These are phyloP conservation scores for Centroberyx gerrardi DNA, from an alignment of 2,797 vertebrate genomes.

Conservation along the genomic window DNA sequence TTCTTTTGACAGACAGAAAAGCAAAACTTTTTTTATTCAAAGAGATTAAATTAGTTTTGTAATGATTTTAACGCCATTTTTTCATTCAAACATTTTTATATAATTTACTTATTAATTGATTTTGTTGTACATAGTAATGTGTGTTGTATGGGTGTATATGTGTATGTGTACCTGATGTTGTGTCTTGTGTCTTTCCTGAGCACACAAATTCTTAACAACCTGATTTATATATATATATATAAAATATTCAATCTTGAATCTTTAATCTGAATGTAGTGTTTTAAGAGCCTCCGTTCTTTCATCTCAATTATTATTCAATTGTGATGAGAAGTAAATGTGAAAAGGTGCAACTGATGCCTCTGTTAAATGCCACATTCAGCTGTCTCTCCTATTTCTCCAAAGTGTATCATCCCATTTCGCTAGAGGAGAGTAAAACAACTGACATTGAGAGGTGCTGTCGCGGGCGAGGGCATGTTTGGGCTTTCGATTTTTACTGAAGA, in stretches of 20 bases:
- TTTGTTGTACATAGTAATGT: slow-evolving; percentile 1
- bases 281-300: neutral
- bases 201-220: neutral
- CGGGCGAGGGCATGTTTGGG: slow-evolving; percentile 65
- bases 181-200: neutral
- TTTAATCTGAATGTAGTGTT: slow-evolving; percentile 3
- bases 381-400: slow-evolving; percentile 33
- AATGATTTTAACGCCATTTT: neutral
- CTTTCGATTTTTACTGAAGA: slow-evolving; percentile 73
- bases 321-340: slow-evolving; percentile 3
- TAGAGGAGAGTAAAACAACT: slow-evolving; percentile 56
- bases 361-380: slow-evolving; percentile 35
- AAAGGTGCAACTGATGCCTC: slow-evolving; percentile 22
- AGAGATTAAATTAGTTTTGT: slow-evolving; percentile 4
- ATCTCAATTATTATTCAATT: neutral
- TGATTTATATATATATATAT: slow-evolving; percentile 1
- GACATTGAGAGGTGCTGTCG: slow-evolving; percentile 68
- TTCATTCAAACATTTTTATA: slow-evolving; percentile 1
- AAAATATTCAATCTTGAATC: neutral
- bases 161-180: neutral
- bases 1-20: neutral
- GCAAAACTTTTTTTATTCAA: neutral
- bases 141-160: neutral
- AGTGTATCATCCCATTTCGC: slow-evolving; percentile 41
- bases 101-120: neutral